A percentile compares a stretch with the other conserved stretches of the same genome.
Evolutionary conservation across 2,888 invertebrate genomes (phyloP).

Genomic region (Drosophila koepferae): DNA sequence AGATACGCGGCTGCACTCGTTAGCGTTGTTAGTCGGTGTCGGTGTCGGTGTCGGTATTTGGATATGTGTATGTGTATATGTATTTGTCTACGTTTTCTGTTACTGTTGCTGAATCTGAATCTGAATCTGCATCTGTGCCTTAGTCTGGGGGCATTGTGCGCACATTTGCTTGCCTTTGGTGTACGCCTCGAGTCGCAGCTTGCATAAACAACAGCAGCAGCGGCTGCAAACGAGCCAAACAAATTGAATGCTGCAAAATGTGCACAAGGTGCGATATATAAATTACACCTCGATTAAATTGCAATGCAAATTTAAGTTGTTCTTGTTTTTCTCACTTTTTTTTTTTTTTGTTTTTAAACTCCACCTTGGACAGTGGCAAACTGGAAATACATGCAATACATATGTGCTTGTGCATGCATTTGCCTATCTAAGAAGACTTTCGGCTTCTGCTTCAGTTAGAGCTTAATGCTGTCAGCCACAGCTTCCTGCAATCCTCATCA

Average conservation of each 20-base stretch:
- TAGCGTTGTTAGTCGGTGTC: conserved; percentile 49
- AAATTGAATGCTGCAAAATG: conserved; percentile 56
- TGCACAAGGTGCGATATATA: conserved; percentile 65
- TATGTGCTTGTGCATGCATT: conserved; percentile 6
- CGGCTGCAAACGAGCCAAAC: conserved; percentile 42
- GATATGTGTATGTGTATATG: conserved; percentile 4
- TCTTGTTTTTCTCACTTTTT: not conserved
- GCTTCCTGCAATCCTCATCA: conserved; percentile 61
- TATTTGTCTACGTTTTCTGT: not conserved
- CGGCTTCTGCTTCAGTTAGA: conserved; percentile 1
- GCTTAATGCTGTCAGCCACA: conserved; percentile 31
- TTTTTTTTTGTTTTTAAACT: not conserved
- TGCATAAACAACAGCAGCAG: conserved; percentile 69
- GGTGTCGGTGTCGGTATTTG: not conserved
- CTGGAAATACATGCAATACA: conserved; percentile 16
- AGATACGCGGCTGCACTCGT: conserved; percentile 71
- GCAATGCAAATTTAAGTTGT: conserved; percentile 62
- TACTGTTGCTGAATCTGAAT: conserved; percentile 30
- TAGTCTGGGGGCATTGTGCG: conserved; percentile 56
- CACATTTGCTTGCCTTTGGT: conserved; percentile 57
- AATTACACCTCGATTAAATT: conserved; percentile 69
- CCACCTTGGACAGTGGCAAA: conserved; percentile 39
- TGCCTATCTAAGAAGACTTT: conserved; percentile 16
- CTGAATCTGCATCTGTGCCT: conserved; percentile 24
- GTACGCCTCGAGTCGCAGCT: conserved; percentile 44